A percentile compares a stretch with the other conserved stretches of the same genome.
Evolutionary conservation across 1,140 invertebrate genomes (phyloP).

Genomic region (Papilio xuthus): DNA sequence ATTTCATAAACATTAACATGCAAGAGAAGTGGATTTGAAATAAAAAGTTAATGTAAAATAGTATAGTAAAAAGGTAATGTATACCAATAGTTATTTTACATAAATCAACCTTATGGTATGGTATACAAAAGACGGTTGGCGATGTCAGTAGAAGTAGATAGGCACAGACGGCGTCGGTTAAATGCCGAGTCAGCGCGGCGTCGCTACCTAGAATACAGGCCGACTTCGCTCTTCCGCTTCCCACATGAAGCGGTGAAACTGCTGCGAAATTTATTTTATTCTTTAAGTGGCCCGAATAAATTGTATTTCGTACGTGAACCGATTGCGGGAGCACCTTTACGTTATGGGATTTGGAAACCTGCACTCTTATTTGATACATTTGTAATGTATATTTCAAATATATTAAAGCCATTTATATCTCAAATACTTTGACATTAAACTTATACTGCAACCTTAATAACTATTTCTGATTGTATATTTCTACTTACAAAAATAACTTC

Average conservation of each 20-base stretch:
- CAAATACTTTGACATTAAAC: neutral
- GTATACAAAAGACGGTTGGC: conserved; percentile 41
- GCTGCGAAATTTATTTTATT: conserved; percentile 64
- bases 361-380: conserved; percentile 37
- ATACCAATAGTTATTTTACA: conserved; percentile 18
- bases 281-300: conserved; percentile 68
- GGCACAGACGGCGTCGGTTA: conserved; percentile 46
- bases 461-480: conserved; percentile 14
- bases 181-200: conserved; percentile 59
- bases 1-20: conserved; percentile 8
- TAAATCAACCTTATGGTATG: conserved; percentile 3
- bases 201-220: conserved; percentile 55
- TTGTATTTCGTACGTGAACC: conserved; percentile 63
- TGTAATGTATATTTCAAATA: conserved; percentile 39
- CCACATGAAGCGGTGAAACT: conserved; percentile 61
- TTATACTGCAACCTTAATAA: neutral
- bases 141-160: conserved; percentile 40
- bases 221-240: conserved; percentile 55
- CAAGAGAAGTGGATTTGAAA: neutral
- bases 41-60: conserved; percentile 3
- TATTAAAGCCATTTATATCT: conserved; percentile 28
- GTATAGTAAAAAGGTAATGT: neutral
- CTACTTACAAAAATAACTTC: neutral
- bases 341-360: conserved; percentile 50
- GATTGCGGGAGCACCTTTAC: conserved; percentile 51